Conservation (phyloP, 1,140 invertebrate genomes). For the Brachionus rotundiformis region DNA sequence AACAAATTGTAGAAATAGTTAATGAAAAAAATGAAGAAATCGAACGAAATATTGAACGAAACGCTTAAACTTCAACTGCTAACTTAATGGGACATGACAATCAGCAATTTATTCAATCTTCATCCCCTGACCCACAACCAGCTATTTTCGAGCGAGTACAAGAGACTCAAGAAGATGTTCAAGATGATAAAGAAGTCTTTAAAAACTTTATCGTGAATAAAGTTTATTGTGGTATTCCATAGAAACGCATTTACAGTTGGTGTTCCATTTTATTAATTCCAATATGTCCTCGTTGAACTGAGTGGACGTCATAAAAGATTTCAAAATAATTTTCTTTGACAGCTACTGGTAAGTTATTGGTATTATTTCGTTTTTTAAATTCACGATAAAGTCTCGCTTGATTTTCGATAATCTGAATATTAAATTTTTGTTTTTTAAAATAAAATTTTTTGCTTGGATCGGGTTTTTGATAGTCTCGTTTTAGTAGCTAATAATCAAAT, state of each 20-base stretch:
- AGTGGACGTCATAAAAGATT: neutral
- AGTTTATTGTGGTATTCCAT: neutral
- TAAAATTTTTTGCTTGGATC: slow-evolving; percentile 24
- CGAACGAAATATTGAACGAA: too few species aligned
- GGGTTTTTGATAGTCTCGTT: neutral
- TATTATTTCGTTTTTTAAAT: neutral
- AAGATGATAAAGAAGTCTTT: too few species aligned
- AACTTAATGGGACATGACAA: too few species aligned
- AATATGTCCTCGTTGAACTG: neutral
- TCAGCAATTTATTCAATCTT: too few species aligned
- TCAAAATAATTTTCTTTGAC: neutral
- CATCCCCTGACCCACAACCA: too few species aligned
- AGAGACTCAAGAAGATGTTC: too few species aligned
- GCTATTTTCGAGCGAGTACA: too few species aligned
- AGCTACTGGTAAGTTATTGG: neutral
- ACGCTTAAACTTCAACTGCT: too few species aligned
- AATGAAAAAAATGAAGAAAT: too few species aligned
- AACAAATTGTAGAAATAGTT: too few species aligned
- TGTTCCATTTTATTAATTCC: slow-evolving; percentile 24
- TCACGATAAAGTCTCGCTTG: neutral
- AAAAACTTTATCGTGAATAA: too few species aligned
- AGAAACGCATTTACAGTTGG: neutral
- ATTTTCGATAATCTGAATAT: slow-evolving; percentile 13
- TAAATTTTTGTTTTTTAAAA: slow-evolving; percentile 10
- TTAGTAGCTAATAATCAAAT: slow-evolving; percentile 2